Conservation (phyloP, 1,140 invertebrate species). For the Globodera rostochiensis region DNA sequence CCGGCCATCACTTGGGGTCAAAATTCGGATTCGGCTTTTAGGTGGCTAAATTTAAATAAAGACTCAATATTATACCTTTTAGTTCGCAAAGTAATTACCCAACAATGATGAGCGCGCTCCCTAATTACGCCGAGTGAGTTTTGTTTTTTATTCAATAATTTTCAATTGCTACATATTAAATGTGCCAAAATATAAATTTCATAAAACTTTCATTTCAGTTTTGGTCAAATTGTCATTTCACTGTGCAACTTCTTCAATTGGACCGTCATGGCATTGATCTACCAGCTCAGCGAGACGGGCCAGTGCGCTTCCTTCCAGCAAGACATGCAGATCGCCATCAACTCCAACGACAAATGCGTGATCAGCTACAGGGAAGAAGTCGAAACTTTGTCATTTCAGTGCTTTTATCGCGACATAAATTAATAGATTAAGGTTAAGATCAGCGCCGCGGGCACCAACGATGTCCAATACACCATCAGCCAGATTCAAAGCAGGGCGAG, state of each 20-base stretch:
- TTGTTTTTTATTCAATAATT: too few relatives aligned
- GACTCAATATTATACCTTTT: not conserved
- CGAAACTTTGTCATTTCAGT: too few relatives aligned
- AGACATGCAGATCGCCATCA: slow-evolving; percentile 15
- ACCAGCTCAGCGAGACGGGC: not conserved
- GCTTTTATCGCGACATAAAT: too few relatives aligned
- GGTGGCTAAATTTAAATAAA: not conserved
- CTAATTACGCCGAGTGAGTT: not conserved
- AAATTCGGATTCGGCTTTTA: not conserved
- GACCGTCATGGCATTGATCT: slow-evolving; percentile 18
- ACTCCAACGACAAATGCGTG: not conserved
- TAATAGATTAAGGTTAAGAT: not conserved
- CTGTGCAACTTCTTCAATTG: slow-evolving; percentile 13
- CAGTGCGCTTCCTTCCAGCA: slow-evolving; percentile 18
- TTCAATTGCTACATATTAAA: too few relatives aligned
- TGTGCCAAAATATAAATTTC: not conserved
- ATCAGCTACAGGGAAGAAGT: slow-evolving; percentile 1
- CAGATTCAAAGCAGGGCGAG: not conserved
- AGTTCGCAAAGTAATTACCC: not conserved
- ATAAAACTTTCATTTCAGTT: slow-evolving; percentile 37
- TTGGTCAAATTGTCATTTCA: slow-evolving; percentile 36
- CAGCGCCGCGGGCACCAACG: not conserved
- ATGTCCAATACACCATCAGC: not conserved
- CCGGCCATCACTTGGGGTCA: slow-evolving; percentile 47
- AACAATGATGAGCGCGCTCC: not conserved